Conservation (phyloP, 92 coral and sea anemone species). For the Blastomussa wellsi region DNA sequence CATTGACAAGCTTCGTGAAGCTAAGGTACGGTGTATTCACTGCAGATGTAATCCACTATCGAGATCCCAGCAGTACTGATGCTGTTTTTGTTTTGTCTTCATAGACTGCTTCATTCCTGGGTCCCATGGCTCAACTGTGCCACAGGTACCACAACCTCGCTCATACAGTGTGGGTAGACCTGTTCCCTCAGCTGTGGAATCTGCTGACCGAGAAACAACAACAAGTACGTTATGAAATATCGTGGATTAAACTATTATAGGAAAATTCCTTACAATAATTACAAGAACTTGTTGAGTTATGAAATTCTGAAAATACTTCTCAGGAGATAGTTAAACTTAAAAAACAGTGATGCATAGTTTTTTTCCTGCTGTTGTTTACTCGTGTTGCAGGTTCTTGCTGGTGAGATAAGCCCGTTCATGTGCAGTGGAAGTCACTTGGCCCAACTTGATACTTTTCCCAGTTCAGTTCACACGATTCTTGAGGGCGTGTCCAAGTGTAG, state of each 20-base stretch:
- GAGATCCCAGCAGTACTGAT: no score
- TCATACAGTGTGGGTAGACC: constrained; percentile 92
- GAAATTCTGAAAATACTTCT: no score
- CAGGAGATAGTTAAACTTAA: no score
- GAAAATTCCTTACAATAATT: no score
- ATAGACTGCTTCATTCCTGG: constrained; percentile 90
- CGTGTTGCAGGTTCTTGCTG: constrained; percentile 80
- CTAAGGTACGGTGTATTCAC: constrained; percentile 61
- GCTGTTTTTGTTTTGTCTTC: no score
- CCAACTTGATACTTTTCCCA: constrained; percentile 91
- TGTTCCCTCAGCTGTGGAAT: constrained; percentile 96
- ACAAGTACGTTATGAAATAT: constrained; percentile 68
- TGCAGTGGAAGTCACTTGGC: constrained; percentile 95
- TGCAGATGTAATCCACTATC: no score
- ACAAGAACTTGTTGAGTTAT: no score
- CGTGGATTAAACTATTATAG: no score
- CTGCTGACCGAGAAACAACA: constrained; percentile 91
- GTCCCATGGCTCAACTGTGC: constrained; percentile 96
- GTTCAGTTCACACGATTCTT: constrained; percentile 89
- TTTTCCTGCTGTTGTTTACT: no score
- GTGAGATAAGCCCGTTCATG: constrained; percentile 97
- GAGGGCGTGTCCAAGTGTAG: constrained; percentile 92
- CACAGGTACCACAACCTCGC: constrained; percentile 94
- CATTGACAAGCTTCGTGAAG: constrained; percentile 71
- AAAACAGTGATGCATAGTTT: no score